These are phyloP conservation scores for Grapholita molesta DNA, from an alignment of 1,140 invertebrate species.

Conservation along the genomic window DNA sequence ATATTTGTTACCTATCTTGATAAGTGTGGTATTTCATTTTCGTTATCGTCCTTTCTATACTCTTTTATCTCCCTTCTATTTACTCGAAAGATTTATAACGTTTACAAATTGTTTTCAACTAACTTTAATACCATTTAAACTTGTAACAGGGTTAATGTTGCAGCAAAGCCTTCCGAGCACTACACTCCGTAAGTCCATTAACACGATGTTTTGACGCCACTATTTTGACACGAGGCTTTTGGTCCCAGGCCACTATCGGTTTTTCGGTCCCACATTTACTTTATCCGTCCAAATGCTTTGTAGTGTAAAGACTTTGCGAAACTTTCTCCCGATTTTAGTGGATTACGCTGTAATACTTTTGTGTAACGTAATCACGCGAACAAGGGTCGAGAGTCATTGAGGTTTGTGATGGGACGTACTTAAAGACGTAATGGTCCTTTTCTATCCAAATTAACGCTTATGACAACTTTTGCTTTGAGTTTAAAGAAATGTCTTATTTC, in stretches of 20 bases:
- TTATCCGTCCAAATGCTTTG: conserved; percentile 53
- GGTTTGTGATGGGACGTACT: background rate
- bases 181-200: conserved; percentile 60
- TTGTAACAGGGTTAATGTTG: conserved; percentile 44
- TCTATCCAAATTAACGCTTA: background rate
- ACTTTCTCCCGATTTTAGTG: conserved; percentile 46
- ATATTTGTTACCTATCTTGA: too few relatives aligned
- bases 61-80: background rate
- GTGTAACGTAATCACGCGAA: conserved; percentile 12
- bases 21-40: too few relatives aligned
- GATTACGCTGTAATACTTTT: conserved; percentile 17
- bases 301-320: conserved; percentile 36
- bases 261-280: conserved; percentile 37
- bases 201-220: conserved; percentile 51
- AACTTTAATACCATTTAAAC: conserved; percentile 25
- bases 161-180: conserved; percentile 41
- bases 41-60: too few relatives aligned
- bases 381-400: conserved; percentile 10
- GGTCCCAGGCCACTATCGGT: conserved; percentile 20
- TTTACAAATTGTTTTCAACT: conserved; percentile 3
- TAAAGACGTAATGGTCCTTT: background rate
- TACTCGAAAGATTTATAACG: background rate
- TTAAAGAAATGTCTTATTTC: conserved; percentile 2
- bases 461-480: background rate
- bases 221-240: conserved; percentile 44